These are phyloP conservation scores for Coenonympha glycerion DNA, from an alignment of 2,888 invertebrate species.

Conservation along the genomic window DNA sequence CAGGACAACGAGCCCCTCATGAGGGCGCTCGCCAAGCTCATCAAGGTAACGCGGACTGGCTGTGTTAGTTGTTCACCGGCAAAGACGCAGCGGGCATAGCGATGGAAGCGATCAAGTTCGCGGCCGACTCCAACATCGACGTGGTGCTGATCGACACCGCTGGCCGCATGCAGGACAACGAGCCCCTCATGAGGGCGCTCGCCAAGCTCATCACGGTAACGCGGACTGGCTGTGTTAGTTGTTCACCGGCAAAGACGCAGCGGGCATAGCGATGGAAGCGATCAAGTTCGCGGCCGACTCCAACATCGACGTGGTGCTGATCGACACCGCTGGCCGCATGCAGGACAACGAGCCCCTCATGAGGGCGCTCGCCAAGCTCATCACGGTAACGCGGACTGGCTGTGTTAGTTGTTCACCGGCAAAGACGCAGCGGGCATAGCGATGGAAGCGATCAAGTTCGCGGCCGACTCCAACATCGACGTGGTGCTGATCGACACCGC, in stretches of 20 bases:
- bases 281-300: constrained; percentile 90
- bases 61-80: not conserved
- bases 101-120: constrained; percentile 95
- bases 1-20: constrained; percentile 99
- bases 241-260: constrained; percentile 87
- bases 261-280: constrained; percentile 98
- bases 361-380: constrained; percentile 97
- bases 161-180: constrained; percentile 99
- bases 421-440: constrained; percentile 99
- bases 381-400: constrained; percentile 68
- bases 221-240: not conserved
- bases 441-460: constrained; percentile 95
- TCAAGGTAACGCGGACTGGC: constrained; percentile 68
- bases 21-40: constrained; percentile 97
- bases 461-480: constrained; percentile 87
- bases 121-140: constrained; percentile 87
- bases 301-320: constrained; percentile 92
- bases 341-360: constrained; percentile 99
- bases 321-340: constrained; percentile 99
- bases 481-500: constrained; percentile 99
- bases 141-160: constrained; percentile 99
- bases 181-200: constrained; percentile 97
- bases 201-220: constrained; percentile 89
- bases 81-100: constrained; percentile 99
- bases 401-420: not conserved